These are phyloP conservation scores for Ricordea florida DNA, from an alignment of 92 coral and sea anemone species.

Conservation along the genomic window DNA sequence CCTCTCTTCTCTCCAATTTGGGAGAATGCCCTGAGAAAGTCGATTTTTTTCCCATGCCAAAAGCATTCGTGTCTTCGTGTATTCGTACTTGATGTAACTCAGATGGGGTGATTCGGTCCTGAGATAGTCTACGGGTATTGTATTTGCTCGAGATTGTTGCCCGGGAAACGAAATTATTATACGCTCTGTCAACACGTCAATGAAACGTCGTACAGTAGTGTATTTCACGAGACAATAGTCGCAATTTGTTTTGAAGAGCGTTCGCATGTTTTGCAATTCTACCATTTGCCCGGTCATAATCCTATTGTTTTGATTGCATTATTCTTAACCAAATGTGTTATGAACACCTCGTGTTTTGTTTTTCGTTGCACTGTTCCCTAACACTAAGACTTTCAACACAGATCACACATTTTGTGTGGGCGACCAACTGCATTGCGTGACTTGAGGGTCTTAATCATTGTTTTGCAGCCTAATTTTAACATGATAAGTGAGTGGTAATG, in stretches of 20 bases:
- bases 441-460: neutral
- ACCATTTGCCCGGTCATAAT: neutral
- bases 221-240: no score
- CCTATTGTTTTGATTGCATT: neutral
- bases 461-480: neutral
- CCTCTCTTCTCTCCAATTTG: no score
- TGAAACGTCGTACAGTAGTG: no score
- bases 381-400: neutral
- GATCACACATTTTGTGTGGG: neutral
- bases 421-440: constrained; percentile 1
- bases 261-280: neutral
- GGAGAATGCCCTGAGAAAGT: no score
- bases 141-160: no score
- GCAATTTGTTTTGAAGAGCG: neutral
- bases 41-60: no score
- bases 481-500: constrained; percentile 4
- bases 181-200: no score
- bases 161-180: no score
- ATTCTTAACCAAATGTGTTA: neutral
- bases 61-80: no score
- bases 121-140: no score
- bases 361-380: neutral
- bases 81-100: no score
- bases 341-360: neutral
- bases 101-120: no score